Evolutionary conservation across 2,797 vertebrate species (phyloP).

Genomic region (Oreortyx pictus): DNA sequence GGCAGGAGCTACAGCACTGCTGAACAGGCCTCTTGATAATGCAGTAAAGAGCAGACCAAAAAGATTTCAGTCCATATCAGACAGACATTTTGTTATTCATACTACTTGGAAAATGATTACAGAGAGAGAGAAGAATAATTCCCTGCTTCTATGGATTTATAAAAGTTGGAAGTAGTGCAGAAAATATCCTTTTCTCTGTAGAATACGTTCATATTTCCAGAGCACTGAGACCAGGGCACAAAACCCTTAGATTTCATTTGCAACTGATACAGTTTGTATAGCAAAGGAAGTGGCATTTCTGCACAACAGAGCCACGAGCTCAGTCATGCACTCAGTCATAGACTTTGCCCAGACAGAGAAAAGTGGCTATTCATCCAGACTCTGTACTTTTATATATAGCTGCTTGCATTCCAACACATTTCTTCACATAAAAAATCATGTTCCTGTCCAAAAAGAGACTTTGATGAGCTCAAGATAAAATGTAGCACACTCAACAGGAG

Average conservation of each 20-base stretch:
- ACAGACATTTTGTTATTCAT: too few species aligned
- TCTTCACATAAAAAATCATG: not conserved
- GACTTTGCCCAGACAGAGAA: not conserved
- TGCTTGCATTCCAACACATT: not conserved
- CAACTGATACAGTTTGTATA: not conserved
- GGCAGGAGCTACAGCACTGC: not conserved
- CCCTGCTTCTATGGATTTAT: not conserved
- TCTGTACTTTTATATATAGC: not conserved
- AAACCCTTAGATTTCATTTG: rapidly evolving
- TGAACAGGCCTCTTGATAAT: not conserved
- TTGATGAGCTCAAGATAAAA: not conserved
- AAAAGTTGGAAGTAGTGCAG: not conserved
- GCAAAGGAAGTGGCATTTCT: not conserved
- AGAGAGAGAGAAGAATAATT: not conserved
- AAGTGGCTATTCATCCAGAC: not conserved
- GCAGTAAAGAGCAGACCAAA: not conserved
- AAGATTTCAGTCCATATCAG: rapidly evolving
- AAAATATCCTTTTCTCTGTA: not conserved
- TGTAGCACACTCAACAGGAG: not conserved
- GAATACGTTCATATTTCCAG: not conserved
- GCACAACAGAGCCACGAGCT: not conserved
- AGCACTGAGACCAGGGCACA: not conserved
- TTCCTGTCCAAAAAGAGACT: not conserved
- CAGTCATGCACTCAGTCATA: not conserved
- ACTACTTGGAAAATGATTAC: not conserved